Evolutionary conservation across 2,113 vertebrate species (phyloP).

Genomic region (Hucho hucho): DNA sequence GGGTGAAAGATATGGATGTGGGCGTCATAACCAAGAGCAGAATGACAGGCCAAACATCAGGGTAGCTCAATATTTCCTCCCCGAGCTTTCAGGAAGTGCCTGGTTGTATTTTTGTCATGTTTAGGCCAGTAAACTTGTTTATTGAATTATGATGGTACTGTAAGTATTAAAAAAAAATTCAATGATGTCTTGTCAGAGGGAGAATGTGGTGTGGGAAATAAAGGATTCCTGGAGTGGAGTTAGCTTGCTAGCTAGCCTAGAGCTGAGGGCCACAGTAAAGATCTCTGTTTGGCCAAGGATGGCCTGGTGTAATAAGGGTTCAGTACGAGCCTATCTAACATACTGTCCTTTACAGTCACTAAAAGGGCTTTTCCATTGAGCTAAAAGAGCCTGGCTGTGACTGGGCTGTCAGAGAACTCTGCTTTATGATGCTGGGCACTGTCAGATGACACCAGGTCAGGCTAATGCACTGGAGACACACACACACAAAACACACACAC

Average conservation of each 20-base stretch:
- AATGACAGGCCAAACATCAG: slow-evolving; percentile 7
- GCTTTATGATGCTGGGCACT: slow-evolving; percentile 52
- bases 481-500: no score
- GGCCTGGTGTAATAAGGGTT: slow-evolving; percentile 40
- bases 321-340: slow-evolving; percentile 39
- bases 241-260: no score
- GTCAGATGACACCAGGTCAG: slow-evolving; percentile 51
- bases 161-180: not conserved
- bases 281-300: slow-evolving; percentile 30
- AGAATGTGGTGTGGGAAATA: no score
- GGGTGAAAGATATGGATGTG: slow-evolving; percentile 9
- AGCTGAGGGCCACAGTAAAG: no score
- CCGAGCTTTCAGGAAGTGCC: slow-evolving; percentile 33
- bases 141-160: slow-evolving; percentile 43
- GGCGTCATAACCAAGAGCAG: slow-evolving; percentile 9
- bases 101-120: slow-evolving; percentile 34
- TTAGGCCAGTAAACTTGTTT: slow-evolving; percentile 43
- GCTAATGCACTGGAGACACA: not conserved
- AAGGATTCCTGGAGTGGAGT: no score
- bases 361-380: slow-evolving; percentile 46
- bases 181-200: slow-evolving; percentile 27
- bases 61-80: slow-evolving; percentile 24
- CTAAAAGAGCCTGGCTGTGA: not conserved
- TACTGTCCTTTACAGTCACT: slow-evolving; percentile 55
- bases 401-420: slow-evolving; percentile 57